Evolutionary conservation across 2,888 invertebrate species (phyloP).

Genomic region (Thymelicus sylvestris): DNA sequence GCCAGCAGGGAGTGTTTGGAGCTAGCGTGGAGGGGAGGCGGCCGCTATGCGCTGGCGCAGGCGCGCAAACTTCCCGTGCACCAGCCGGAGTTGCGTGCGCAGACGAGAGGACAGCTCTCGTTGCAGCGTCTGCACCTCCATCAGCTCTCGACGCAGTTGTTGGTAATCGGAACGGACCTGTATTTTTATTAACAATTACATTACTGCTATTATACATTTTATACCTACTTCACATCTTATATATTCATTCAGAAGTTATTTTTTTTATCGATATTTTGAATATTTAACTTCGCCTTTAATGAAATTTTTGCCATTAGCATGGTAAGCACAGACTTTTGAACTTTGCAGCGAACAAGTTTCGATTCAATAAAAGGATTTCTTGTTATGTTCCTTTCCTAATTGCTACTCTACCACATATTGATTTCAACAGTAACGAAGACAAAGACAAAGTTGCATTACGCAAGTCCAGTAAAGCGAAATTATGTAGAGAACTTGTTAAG

Average conservation of each 20-base stretch:
- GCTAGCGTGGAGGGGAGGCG: conserved; percentile 67
- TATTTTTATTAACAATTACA: not conserved
- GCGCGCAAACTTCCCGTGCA: conserved; percentile 90
- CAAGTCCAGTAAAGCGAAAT: conserved; percentile 16
- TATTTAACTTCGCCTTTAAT: too few species aligned
- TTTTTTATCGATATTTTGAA: too few species aligned
- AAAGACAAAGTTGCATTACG: conserved; percentile 2
- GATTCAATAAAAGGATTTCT: not conserved
- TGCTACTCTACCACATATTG: conserved; percentile 7
- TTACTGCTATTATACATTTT: not conserved
- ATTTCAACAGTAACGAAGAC: not conserved
- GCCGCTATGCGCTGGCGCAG: conserved; percentile 89
- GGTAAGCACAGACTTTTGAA: too few species aligned
- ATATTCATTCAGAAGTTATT: too few species aligned
- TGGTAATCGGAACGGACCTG: conserved; percentile 91
- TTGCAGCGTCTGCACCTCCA: conserved; percentile 92
- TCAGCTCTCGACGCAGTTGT: conserved; percentile 90
- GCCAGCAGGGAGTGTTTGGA: not conserved
- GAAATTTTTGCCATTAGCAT: too few species aligned
- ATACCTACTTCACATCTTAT: not conserved
- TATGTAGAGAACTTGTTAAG: conserved; percentile 12
- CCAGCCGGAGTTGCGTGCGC: conserved; percentile 88
- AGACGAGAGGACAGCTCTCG: conserved; percentile 91
- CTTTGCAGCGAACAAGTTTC: not conserved
- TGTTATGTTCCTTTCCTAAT: not conserved